Evolutionary conservation across 92 coral and sea anemone genomes (phyloP), one percentile per base, ranked within the genome.

Genomic region (Phenganax stokvisi): DNA sequence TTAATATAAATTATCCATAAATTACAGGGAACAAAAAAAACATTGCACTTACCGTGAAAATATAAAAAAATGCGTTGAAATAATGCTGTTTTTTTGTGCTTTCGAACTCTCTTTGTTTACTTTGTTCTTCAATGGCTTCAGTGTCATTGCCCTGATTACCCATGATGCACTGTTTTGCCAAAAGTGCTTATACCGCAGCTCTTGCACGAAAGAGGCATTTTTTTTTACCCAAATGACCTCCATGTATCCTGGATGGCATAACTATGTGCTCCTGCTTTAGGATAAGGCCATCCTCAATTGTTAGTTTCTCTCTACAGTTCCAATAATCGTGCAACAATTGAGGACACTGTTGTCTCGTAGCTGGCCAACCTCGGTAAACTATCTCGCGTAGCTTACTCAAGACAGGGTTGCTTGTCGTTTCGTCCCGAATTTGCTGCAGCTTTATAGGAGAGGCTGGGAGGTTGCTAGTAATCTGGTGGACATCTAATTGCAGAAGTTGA

Each of bases 301-400:
- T 89, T 1, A 89, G 44, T 54, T 87, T 84, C 77, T 84, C 87
- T 67, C 90, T 30, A 57, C 84, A 89, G 77, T 89, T 89, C 90
- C 92, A 89, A 60, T 81, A 89, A n/a, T 87, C 84, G 71, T 77
- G 87, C 62, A 84, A 80, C 15, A 27, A n/a, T 71, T 81, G 55
- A 4, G 86, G 85, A 55, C 87, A 89, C 84, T 80, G 56, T 20
- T 83, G 70, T 68, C 76, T 51, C 15, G 6, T 28, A 6, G 78
- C 59, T 57, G 88, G 88, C 84, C 81, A 83, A 79, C 89, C 89
- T 55, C 54, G 44, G 17, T 57, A 81, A 56, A 84, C 53, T 56
- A 69, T 63, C 17, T 87, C 85, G 28, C 67, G 68, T 9, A 85
- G 72, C 31, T 54, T 47, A 56, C 57, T 53, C 51, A 89, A 20